Conservation (phyloP, 2,888 invertebrate species). For the Uloborus plumipes region DNA sequence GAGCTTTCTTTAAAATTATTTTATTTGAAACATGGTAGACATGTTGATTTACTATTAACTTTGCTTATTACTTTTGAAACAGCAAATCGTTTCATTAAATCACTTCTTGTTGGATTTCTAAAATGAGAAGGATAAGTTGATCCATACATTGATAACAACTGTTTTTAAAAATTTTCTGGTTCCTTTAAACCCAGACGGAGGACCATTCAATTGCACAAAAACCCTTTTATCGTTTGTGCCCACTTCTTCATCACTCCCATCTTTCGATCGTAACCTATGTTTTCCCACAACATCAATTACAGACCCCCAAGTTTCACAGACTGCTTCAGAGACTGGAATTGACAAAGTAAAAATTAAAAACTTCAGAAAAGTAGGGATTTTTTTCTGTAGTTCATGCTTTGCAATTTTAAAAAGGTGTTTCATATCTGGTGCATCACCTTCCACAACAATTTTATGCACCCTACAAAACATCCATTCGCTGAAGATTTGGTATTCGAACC, state of each 20-base stretch:
- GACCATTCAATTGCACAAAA: neutral
- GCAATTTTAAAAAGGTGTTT: conserved; percentile 7
- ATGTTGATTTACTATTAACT: no score
- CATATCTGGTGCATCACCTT: neutral
- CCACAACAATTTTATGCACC: neutral
- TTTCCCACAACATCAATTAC: conserved; percentile 2
- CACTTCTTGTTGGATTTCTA: neutral
- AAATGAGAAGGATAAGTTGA: neutral
- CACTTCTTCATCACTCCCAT: conserved; percentile 4
- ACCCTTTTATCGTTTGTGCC: neutral
- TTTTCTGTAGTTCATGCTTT: neutral
- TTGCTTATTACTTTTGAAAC: no score
- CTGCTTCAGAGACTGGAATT: conserved; percentile 9
- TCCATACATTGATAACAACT: neutral
- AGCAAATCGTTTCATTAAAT: no score
- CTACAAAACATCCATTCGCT: neutral
- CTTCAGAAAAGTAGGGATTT: conserved; percentile 1
- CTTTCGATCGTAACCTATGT: neutral
- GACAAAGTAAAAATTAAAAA: neutral
- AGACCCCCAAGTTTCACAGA: conserved; percentile 6
- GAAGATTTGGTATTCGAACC: neutral
- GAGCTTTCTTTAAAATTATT: no score
- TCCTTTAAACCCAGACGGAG: neutral
- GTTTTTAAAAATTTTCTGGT: conserved; percentile 4
- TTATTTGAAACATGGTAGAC: no score